Percentiles rank a stretch among this genome's conserved stretches.
These are phyloP conservation scores for Natator depressus DNA, from an alignment of 2,113 vertebrate species.

Conservation along the genomic window DNA sequence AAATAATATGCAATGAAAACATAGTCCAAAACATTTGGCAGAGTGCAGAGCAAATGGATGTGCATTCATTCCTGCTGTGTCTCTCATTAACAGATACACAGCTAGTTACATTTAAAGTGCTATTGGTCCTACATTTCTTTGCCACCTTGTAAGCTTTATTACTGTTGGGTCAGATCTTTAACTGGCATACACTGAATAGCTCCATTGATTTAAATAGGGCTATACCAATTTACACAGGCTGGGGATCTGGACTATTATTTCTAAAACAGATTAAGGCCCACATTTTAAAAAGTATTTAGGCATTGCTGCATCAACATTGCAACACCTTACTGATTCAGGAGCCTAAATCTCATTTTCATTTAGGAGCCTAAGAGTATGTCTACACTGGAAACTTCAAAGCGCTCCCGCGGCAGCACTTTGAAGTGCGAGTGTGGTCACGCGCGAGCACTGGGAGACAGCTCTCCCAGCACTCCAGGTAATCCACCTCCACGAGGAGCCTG, in stretches of 20 bases:
- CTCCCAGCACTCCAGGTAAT: too few relatives aligned
- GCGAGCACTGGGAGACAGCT: too few relatives aligned
- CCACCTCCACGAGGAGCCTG: too few relatives aligned
- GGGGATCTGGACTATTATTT: neutral
- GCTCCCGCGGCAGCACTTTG: too few relatives aligned
- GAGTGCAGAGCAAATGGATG: neutral
- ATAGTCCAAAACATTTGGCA: neutral
- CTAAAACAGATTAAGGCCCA: neutral
- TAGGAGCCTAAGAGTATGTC: neutral
- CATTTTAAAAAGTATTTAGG: neutral
- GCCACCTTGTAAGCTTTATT: neutral
- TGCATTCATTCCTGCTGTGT: neutral
- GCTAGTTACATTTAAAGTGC: neutral
- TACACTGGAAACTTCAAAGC: too few relatives aligned
- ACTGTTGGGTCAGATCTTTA: neutral
- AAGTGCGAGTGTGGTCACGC: too few relatives aligned
- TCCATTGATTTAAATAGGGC: neutral
- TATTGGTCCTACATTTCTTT: neutral
- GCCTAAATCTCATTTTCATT: neutral
- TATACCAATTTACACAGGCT: neutral
- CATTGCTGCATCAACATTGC: neutral
- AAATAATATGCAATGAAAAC: neutral
- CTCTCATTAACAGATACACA: neutral
- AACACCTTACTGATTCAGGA: neutral
- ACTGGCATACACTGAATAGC: neutral